These are phyloP conservation scores for Epizoanthus stellaris DNA, from an alignment of 92 coral and sea anemone species.

Conservation along the genomic window DNA sequence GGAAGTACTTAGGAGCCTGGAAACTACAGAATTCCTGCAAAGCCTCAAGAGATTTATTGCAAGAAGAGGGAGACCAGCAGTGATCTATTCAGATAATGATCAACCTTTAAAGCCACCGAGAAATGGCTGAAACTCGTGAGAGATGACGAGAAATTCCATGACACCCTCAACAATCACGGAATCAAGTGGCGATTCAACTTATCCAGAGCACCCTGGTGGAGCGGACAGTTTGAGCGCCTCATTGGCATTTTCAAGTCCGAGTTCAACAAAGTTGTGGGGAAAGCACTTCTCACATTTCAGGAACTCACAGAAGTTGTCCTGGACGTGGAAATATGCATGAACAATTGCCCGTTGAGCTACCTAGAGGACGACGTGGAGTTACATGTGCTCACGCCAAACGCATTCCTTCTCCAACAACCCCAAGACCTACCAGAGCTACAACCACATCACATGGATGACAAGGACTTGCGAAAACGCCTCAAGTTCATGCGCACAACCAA, in stretches of 20 bases:
- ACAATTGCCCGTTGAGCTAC: constrained; percentile 38
- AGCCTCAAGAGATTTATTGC: neutral
- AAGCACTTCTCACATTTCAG: constrained; percentile 31
- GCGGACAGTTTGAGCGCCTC: constrained; percentile 49
- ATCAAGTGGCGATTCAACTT: constrained; percentile 51
- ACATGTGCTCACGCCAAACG: constrained; percentile 42
- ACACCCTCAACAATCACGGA: constrained; percentile 5
- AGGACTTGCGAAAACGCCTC: constrained; percentile 41
- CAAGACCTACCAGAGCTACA: constrained; percentile 35
- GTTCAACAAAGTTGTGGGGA: constrained; percentile 36
- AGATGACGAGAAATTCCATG: constrained; percentile 16
- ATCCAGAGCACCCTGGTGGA: constrained; percentile 40
- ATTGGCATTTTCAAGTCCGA: constrained; percentile 46
- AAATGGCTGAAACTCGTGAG: constrained; percentile 1
- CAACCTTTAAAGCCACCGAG: neutral
- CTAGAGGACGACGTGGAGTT: constrained; percentile 38
- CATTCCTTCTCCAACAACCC: constrained; percentile 38
- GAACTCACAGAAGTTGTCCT: constrained; percentile 44
- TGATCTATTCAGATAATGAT: neutral
- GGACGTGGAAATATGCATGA: constrained; percentile 39
- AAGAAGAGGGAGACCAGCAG: neutral
- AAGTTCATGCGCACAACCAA: constrained; percentile 33
- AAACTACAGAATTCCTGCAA: neutral
- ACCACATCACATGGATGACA: constrained; percentile 10
- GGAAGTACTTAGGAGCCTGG: neutral